Evolutionary conservation across 1,140 invertebrate genomes (phyloP).

Genomic region (Octopus sinensis): DNA sequence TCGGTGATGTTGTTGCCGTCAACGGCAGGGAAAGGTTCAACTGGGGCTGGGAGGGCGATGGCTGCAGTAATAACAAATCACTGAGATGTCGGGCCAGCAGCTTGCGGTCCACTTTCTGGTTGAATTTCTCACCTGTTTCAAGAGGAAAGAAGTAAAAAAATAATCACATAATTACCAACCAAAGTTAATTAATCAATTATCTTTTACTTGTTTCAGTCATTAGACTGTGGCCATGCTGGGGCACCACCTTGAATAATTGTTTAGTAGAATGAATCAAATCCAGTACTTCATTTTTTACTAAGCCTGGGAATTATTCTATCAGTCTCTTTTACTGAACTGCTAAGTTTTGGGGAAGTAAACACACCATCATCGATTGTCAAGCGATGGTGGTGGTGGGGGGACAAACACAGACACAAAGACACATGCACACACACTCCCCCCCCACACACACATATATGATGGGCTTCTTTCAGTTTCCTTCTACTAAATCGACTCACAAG

Average conservation of each 20-base stretch:
- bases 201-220: background rate
- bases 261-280: background rate
- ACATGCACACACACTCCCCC: too few relatives aligned
- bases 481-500: too few relatives aligned
- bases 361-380: too few relatives aligned
- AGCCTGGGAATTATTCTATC: background rate
- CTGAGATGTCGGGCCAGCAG: background rate
- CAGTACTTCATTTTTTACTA: background rate
- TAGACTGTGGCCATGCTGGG: background rate
- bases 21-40: background rate
- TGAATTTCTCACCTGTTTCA: slow-evolving; percentile 10
- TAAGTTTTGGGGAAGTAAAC: too few relatives aligned
- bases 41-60: background rate
- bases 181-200: background rate
- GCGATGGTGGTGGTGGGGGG: too few relatives aligned
- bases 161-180: background rate
- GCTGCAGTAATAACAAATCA: background rate
- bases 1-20: too few relatives aligned
- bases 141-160: background rate
- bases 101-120: slow-evolving; percentile 4
- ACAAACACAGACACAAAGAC: too few relatives aligned
- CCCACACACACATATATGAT: too few relatives aligned
- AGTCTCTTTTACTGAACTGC: background rate
- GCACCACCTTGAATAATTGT: background rate
- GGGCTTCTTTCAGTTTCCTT: too few relatives aligned